A percentile compares a stretch with the other conserved stretches of the same genome.
Conservation (phyloP, 2,113 vertebrate genomes). For the Andinoacara biseriatus region DNA sequence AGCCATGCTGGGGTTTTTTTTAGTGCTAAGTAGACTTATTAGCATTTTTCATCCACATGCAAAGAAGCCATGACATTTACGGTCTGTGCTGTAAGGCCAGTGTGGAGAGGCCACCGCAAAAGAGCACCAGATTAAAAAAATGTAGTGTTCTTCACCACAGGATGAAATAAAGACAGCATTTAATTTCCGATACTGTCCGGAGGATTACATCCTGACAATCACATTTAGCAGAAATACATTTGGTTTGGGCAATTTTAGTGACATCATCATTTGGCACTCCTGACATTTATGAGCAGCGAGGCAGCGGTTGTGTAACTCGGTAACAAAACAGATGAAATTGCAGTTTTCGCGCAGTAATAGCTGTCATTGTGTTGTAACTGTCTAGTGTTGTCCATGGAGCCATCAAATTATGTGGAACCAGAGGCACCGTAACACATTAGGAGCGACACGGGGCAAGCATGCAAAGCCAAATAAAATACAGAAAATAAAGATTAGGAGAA, state of each 20-base stretch:
- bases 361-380: slow-evolving; percentile 6
- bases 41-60: slow-evolving; percentile 30
- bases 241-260: slow-evolving; percentile 19
- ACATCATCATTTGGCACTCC: slow-evolving; percentile 27
- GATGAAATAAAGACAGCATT: slow-evolving; percentile 12
- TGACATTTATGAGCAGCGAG: slow-evolving; percentile 28
- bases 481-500: neutral
- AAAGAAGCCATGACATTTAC: slow-evolving; percentile 54
- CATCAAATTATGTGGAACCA: neutral
- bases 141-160: neutral
- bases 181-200: slow-evolving; percentile 25
- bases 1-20: neutral
- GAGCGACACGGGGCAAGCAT: neutral
- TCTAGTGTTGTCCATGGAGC: neutral
- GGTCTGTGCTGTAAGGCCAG: neutral
- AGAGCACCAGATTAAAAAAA: slow-evolving; percentile 3
- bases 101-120: neutral
- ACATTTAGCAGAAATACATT: slow-evolving; percentile 17
- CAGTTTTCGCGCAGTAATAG: slow-evolving; percentile 15
- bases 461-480: neutral
- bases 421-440: neutral
- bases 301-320: slow-evolving; percentile 35
- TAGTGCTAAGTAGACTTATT: slow-evolving; percentile 25
- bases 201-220: slow-evolving; percentile 42
- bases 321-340: slow-evolving; percentile 19